Base-by-base conservation (phyloP, 1,140 invertebrate species). In the Pseudomyrmex gracilis region DNA sequence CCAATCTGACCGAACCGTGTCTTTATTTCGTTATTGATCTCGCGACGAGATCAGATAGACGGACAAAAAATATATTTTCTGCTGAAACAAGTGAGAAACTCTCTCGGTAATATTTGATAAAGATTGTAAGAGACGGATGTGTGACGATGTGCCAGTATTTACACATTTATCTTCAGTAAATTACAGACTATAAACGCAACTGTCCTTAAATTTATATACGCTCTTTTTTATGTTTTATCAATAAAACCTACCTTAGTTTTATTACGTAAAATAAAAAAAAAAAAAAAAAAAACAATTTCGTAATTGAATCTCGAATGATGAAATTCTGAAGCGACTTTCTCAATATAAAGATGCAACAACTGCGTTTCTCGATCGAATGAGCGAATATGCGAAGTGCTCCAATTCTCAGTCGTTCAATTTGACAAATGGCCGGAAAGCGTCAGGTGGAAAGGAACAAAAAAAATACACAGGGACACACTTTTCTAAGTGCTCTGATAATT, bases 401-500 rank as follows among this genome's bases (percentile, higher is more conserved):
- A 47, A 43, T 47, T 47, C 20, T 8, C 15, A 24, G 2, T 45
- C 64, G 15, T 57, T 57, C 34, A 58, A 68, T 57, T 47, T 17
- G 22, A 58, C 15, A 70, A 34, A 78, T 17, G 43, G 10, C 3
- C 4, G 3, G 1, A 17, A 17, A 34, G 17, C 22, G 2, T 20
- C 43, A 3, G 34, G 5, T 34, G 34, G 2, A 34, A n/a, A 47
- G 47, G 57, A 34, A 12, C n/a, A 8, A 70, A 2, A 1, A 47
- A 2, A n/a, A 58, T 58, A 20, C 9, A 58, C n/a, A 15, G 3
- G 13, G 43, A 22, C n/a, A 34, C 5, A 34, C 34, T 34, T 34
- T 66, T 15, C 13, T 49, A 13, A 57, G 1, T 7, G 22, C n/a
- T 43, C 61, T 73, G 17, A 67, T 68, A 78, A 87, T 51, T 66